Evolutionary conservation across 2,113 vertebrate genomes (phyloP).

Genomic region (Electrona antarctica): DNA sequence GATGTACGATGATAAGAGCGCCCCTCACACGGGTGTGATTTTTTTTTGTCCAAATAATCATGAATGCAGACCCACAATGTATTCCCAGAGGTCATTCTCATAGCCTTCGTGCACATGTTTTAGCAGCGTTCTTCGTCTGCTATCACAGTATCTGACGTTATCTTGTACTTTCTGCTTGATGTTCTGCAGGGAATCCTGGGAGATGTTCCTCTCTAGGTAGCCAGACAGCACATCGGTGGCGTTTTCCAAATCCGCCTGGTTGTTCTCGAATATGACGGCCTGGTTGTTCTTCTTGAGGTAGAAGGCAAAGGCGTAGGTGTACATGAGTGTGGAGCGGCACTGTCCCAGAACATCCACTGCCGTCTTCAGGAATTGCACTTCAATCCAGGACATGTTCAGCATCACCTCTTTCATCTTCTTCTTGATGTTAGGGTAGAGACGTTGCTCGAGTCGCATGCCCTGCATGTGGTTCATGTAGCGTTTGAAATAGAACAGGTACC

Average conservation of each 20-base stretch:
- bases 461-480: slow-evolving; percentile 99
- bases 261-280: slow-evolving; percentile 99
- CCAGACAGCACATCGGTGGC: slow-evolving; percentile 94
- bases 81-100: slow-evolving; percentile 99
- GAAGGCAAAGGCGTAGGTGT: slow-evolving; percentile 99
- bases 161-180: slow-evolving; percentile 99
- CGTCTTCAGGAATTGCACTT: slow-evolving; percentile 99
- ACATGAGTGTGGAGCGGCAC: slow-evolving; percentile 99
- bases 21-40: too few species aligned
- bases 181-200: slow-evolving; percentile 99
- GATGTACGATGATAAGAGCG: too few species aligned
- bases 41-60: too few species aligned
- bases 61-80: too few species aligned
- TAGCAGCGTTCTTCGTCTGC: slow-evolving; percentile 96
- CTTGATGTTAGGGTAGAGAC: slow-evolving; percentile 98
- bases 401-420: slow-evolving; percentile 99
- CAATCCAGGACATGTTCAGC: slow-evolving; percentile 99
- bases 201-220: slow-evolving; percentile 83
- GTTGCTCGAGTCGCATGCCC: slow-evolving; percentile 99
- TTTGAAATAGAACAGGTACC: slow-evolving; percentile 99
- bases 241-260: slow-evolving; percentile 99
- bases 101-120: slow-evolving; percentile 99
- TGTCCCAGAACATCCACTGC: slow-evolving; percentile 99
- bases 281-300: slow-evolving; percentile 99
- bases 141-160: slow-evolving; percentile 99